These are phyloP conservation scores for Plecotus auritus DNA, from an alignment of 2,113 vertebrate genomes.

Conservation along the genomic window DNA sequence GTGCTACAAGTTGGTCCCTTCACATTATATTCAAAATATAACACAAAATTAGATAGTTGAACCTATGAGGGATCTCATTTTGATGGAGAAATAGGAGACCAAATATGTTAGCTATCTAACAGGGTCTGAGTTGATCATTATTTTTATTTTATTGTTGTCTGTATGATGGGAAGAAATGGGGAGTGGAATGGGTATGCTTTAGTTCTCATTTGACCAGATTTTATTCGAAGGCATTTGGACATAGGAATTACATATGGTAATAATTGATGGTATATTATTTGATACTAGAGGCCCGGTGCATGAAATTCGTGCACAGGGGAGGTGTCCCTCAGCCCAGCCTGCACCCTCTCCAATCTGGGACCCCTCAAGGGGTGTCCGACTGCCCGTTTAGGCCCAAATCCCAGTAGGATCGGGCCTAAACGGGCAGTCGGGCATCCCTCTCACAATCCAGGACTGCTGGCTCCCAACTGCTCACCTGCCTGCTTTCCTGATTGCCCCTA, in stretches of 20 bases:
- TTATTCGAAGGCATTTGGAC: background rate
- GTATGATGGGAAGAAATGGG: background rate
- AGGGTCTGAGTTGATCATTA: background rate
- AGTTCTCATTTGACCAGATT: background rate
- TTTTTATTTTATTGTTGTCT: background rate
- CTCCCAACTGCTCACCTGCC: too few relatives aligned
- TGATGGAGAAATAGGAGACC: background rate
- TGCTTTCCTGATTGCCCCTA: too few relatives aligned
- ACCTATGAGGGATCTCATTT: background rate
- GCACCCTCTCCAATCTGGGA: too few relatives aligned
- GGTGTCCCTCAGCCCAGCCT: too few relatives aligned
- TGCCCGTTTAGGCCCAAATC: too few relatives aligned
- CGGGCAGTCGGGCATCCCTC: too few relatives aligned
- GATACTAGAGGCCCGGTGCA: background rate
- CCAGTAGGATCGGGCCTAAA: too few relatives aligned
- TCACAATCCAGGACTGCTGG: too few relatives aligned
- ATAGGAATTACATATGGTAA: background rate
- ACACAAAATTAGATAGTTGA: background rate
- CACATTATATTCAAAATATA: conserved; percentile 2
- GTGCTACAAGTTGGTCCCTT: background rate
- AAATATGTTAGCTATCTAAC: background rate
- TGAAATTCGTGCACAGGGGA: too few relatives aligned
- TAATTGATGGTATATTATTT: conserved; percentile 2
- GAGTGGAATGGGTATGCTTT: background rate
- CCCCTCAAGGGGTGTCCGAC: too few relatives aligned